Evolutionary conservation across 1,140 invertebrate species (phyloP).

Genomic region (Aphelenchoides fujianensis): DNA sequence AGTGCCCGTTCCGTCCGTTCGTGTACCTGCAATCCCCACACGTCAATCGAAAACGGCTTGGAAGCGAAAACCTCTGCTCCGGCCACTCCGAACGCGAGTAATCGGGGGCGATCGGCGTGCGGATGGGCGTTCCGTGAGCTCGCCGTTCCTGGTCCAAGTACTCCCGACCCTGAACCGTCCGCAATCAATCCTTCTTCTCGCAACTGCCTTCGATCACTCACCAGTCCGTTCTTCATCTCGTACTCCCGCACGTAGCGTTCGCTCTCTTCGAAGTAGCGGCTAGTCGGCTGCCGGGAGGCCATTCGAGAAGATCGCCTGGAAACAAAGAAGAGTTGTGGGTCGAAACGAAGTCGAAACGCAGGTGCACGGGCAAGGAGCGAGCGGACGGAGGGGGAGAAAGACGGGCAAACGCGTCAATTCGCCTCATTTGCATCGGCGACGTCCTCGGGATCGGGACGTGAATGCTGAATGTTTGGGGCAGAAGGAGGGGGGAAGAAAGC

Average conservation of each 20-base stretch:
- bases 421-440: no score
- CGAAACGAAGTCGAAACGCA: no score
- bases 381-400: no score
- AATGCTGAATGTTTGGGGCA: no score
- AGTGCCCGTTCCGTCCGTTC: no score
- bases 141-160: slow-evolving; percentile 18
- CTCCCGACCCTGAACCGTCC: slow-evolving; percentile 22
- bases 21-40: no score
- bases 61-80: background rate
- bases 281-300: background rate
- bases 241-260: slow-evolving; percentile 13
- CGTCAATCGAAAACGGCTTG: background rate
- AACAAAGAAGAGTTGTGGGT: background rate
- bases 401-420: no score
- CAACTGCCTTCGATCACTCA: no score
- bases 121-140: slow-evolving; percentile 20
- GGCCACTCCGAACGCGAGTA: background rate
- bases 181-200: background rate
- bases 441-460: no score
- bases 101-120: background rate
- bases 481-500: no score
- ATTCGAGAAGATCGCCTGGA: background rate
- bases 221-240: slow-evolving; percentile 7
- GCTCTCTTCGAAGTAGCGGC: slow-evolving; percentile 6
- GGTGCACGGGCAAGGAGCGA: no score